These are phyloP conservation scores for Semnornis frantzii DNA, from an alignment of 2,113 vertebrate species.

Conservation along the genomic window DNA sequence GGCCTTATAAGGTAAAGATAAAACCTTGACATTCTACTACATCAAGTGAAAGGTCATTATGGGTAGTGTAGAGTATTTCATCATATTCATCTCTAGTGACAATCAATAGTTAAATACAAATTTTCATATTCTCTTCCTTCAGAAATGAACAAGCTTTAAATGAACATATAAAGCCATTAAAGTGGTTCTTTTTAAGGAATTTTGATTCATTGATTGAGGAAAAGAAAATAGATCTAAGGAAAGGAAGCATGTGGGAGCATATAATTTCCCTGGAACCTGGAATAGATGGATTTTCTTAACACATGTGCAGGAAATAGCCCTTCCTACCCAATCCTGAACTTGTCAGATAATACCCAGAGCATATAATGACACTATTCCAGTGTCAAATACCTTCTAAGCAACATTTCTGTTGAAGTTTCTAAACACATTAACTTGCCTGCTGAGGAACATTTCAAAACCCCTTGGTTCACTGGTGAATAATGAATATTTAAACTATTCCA, in stretches of 20 bases:
- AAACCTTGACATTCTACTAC: background rate
- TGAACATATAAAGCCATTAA: background rate
- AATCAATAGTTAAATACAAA: background rate
- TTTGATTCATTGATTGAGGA: background rate
- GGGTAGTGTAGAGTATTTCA: background rate
- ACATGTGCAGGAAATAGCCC: slow-evolving; percentile 57
- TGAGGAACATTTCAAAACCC: background rate
- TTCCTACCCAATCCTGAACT: slow-evolving; percentile 27
- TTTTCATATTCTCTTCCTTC: background rate
- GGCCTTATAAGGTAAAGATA: background rate
- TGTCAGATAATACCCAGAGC: slow-evolving; percentile 15
- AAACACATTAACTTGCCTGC: background rate
- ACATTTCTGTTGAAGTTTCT: background rate
- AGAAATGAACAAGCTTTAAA: background rate
- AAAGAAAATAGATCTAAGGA: slow-evolving; percentile 42
- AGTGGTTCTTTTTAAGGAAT: background rate
- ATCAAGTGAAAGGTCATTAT: background rate
- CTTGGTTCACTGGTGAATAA: background rate
- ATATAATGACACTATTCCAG: background rate
- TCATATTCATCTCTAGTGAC: background rate
- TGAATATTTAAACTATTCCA: background rate
- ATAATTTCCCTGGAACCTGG: slow-evolving; percentile 26
- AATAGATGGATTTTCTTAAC: slow-evolving; percentile 58
- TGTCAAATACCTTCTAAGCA: background rate
- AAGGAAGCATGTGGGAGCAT: slow-evolving; percentile 45